Conservation (phyloP, 2,113 vertebrate genomes). For the Tetrao urogallus region DNA sequence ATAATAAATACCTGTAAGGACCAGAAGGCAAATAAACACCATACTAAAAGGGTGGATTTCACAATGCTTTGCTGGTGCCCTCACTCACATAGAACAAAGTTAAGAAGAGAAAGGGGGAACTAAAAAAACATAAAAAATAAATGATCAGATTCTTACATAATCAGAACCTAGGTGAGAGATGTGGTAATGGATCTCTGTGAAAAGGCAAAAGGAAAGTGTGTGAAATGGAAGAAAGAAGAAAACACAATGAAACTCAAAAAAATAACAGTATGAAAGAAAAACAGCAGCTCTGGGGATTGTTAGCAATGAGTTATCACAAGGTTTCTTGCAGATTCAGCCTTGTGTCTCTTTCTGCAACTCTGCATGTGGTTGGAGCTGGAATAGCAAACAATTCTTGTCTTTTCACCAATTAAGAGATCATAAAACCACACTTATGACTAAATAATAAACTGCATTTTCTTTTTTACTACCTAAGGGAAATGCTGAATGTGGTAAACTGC, state of each 20-base stretch:
- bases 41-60: not conserved
- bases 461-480: constrained; percentile 3
- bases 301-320: constrained; percentile 44
- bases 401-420: constrained; percentile 40
- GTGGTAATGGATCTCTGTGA: not conserved
- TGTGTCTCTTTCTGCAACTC: constrained; percentile 24
- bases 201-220: not conserved
- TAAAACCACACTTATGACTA: constrained; percentile 55
- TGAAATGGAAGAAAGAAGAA: not conserved
- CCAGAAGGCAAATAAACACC: constrained; percentile 16
- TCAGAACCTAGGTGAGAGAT: not conserved
- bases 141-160: not conserved
- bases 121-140: not conserved
- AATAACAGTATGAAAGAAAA: constrained; percentile 3
- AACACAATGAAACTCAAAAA: not conserved
- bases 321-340: constrained; percentile 50
- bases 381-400: constrained; percentile 27
- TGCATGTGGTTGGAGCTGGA: constrained; percentile 29
- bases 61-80: not conserved
- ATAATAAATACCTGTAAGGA: constrained; percentile 29
- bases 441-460: constrained; percentile 38
- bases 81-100: not conserved
- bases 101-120: not conserved
- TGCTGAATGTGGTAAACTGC: constrained; percentile 2
- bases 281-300: constrained; percentile 31